These are phyloP conservation scores for Micrasema longulum DNA, from an alignment of 1,140 invertebrate genomes.

Conservation along the genomic window DNA sequence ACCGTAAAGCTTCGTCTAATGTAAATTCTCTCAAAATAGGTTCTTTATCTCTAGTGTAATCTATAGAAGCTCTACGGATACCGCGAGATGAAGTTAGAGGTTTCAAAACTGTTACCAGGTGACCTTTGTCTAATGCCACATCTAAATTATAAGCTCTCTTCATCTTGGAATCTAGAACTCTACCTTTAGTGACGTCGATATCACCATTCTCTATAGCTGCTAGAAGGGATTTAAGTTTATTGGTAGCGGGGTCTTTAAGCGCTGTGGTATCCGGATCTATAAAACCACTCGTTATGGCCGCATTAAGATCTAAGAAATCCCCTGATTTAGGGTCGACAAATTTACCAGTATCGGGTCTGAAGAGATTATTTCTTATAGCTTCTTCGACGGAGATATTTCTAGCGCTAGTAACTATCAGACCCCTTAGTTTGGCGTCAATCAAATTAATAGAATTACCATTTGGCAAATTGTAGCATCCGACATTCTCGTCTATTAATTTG, in stretches of 20 bases:
- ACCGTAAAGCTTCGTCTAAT: conserved; percentile 82
- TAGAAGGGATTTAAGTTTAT: conserved; percentile 78
- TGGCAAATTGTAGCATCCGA: conserved; percentile 77
- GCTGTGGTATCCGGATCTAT: conserved; percentile 83
- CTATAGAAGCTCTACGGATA: conserved; percentile 67
- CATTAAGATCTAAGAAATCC: conserved; percentile 76
- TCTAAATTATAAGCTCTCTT: conserved; percentile 80
- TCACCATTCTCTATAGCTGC: conserved; percentile 84
- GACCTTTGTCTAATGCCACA: conserved; percentile 77
- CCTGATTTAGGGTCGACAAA: conserved; percentile 82
- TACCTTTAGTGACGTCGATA: conserved; percentile 80
- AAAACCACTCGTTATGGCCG: conserved; percentile 79
- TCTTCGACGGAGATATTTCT: conserved; percentile 82
- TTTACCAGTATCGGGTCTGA: conserved; percentile 81
- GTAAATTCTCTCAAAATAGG: conserved; percentile 75
- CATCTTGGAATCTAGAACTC: conserved; percentile 82
- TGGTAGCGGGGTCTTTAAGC: conserved; percentile 80
- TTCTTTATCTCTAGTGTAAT: conserved; percentile 63
- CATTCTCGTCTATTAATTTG: conserved; percentile 79
- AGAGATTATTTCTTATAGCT: conserved; percentile 80
- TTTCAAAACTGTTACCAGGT: conserved; percentile 79
- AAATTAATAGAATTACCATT: conserved; percentile 74
- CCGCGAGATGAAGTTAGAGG: conserved; percentile 74
- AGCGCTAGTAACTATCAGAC: conserved; percentile 80
- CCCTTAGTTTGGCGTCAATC: conserved; percentile 76